phyloP scores from a whole-genome alignment of 2,113 vertebrate genomes.

The Mola mola region DNA sequence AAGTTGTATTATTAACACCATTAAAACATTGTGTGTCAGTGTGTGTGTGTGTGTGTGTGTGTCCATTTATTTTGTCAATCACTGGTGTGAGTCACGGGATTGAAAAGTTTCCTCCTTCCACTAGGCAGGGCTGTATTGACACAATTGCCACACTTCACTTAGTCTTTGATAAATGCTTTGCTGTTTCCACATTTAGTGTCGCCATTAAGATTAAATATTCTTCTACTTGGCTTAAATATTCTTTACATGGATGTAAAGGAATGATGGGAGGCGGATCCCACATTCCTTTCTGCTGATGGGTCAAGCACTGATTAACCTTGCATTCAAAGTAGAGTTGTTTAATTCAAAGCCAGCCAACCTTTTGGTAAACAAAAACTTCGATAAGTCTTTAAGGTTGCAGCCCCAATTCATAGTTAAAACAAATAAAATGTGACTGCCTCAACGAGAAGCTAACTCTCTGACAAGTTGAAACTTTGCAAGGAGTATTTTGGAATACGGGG shows the following conservation, averaged over 20 bases:
- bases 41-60: slow-evolving; percentile 25
- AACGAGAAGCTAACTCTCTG: neutral
- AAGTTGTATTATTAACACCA: neutral
- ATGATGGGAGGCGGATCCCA: too few species aligned
- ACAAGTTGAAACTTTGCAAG: slow-evolving; percentile 34
- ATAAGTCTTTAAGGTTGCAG: too few species aligned
- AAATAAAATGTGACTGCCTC: neutral
- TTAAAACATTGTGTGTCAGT: neutral
- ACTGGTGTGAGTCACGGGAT: slow-evolving; percentile 66
- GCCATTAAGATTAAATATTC: too few species aligned
- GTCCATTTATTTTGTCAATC: slow-evolving; percentile 38
- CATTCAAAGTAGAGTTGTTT: too few species aligned
- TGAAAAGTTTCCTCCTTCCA: slow-evolving; percentile 62
- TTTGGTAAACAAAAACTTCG: too few species aligned
- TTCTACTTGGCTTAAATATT: too few species aligned
- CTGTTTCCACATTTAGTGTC: slow-evolving; percentile 35
- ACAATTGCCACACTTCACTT: slow-evolving; percentile 53
- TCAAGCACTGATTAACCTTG: too few species aligned
- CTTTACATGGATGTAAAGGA: too few species aligned
- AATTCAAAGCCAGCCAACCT: too few species aligned
- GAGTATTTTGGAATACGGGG: slow-evolving; percentile 12
- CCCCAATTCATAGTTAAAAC: too few species aligned
- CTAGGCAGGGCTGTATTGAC: slow-evolving; percentile 58
- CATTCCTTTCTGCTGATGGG: too few species aligned
- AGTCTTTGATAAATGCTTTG: slow-evolving; percentile 32